Base-by-base conservation (phyloP, 2,888 invertebrate species). In the Parochlus steinenii region DNA sequence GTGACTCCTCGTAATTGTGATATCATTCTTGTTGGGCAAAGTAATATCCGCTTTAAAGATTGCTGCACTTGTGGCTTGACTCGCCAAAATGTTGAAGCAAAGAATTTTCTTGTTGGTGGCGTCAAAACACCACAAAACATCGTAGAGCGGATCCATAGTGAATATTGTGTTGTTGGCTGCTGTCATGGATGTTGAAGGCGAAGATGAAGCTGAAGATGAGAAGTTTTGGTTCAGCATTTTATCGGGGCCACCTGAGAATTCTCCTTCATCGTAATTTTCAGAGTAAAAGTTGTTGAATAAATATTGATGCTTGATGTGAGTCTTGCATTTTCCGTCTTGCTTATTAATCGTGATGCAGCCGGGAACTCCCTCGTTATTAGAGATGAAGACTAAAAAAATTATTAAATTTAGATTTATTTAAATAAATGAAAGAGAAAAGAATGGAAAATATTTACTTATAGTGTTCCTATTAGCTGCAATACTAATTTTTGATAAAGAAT, bases 81-180 rank as follows among this genome's bases (percentile, higher is more conserved):
- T 75, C 0, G 79, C 77, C 31, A 87, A 66, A 5, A 87, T 76
- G 55, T 89, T 90, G 58, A 80, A 86, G 49, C 85, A 83, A 46
- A 87, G 64, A 22, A 68, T 53, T 31, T 62, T 57, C 20, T 50
- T 51, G 2, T 48, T 73, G 18, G 67, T 61, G 0, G 77, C 74
- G 52, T 78, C 72, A 46, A 77, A 95, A 46, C 86, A 81, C 95
- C 95, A 97, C 2, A 97, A 63, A 0, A 92, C 79, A 57, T 93
- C 87, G 57, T 90, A 92, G 34, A 81, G 65, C 1, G 92, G 87
- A 62, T 97, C 97, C 47, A 95, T 47, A 22, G 57, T 50, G 38
- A 59, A 58, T 12, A 36, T 36, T 15, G 30, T 36, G 12, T 36
- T 36, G 19, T 30, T 30, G n/a, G 18, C 19, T n/a, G 30, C 30